A percentile compares a stretch with the other conserved stretches of the same genome.
Evolutionary conservation across 2,797 vertebrate genomes (phyloP).

Genomic region (Macropus fuliginosus): DNA sequence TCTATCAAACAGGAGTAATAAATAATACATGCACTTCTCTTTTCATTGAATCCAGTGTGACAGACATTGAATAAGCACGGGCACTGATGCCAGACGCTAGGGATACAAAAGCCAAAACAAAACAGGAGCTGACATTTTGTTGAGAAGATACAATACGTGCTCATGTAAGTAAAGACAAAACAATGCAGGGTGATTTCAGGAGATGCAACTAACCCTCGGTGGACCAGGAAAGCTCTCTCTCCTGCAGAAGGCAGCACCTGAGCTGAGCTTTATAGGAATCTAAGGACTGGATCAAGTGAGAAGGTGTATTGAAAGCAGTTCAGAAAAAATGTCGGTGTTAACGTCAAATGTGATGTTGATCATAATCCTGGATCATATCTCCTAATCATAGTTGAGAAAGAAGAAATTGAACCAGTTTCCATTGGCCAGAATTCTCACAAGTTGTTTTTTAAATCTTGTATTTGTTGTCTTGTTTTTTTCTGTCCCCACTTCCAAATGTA

Average conservation of each 20-base stretch:
- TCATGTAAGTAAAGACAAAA: not conserved
- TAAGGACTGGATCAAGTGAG: not conserved
- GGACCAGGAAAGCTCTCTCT: not conserved
- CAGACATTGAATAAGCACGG: not conserved
- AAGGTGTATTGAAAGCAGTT: not conserved
- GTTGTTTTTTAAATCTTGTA: not conserved
- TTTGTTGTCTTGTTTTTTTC: not conserved
- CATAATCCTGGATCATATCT: not conserved
- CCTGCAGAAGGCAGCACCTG: not conserved
- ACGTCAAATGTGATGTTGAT: not conserved
- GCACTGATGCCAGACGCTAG: not conserved
- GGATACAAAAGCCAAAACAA: not conserved
- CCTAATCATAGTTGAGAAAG: not conserved
- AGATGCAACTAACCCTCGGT: no score
- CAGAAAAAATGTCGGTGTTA: not conserved
- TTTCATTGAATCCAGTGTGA: not conserved
- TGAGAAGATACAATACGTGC: not conserved
- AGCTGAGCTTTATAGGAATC: not conserved
- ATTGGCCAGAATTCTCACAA: not conserved
- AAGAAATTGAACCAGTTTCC: not conserved
- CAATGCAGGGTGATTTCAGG: not conserved
- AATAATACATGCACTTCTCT: not conserved
- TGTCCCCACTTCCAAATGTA: not conserved
- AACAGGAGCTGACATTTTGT: not conserved
- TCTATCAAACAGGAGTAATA: not conserved